Conservation (phyloP, 2,797 vertebrate genomes). For the Heterohyrax brucei region DNA sequence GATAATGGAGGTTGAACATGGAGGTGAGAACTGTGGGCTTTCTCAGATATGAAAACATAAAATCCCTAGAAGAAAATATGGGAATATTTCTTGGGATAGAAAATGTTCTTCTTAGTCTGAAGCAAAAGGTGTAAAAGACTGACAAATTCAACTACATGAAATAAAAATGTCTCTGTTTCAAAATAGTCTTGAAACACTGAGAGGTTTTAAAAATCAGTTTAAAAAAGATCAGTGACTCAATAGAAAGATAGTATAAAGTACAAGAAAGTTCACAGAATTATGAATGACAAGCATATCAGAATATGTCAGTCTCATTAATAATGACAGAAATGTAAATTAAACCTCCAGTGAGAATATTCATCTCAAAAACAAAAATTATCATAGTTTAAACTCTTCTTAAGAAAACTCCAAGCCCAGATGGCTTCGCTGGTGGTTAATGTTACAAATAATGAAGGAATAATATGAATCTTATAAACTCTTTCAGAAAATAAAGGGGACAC, state of each 20-base stretch:
- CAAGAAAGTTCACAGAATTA: background rate
- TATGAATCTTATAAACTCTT: background rate
- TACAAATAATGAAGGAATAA: slow-evolving; percentile 36
- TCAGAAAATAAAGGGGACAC: slow-evolving; percentile 53
- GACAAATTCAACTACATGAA: slow-evolving; percentile 56
- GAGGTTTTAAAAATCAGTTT: slow-evolving; percentile 13
- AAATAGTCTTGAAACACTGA: slow-evolving; percentile 26
- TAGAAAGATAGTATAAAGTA: background rate
- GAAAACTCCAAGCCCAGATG: background rate
- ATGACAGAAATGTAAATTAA: too few relatives aligned
- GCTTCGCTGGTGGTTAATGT: slow-evolving; percentile 4
- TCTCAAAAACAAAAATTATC: slow-evolving; percentile 24
- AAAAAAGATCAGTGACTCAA: slow-evolving; percentile 1
- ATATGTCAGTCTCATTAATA: background rate
- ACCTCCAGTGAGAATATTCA: background rate
- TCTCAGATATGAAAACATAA: slow-evolving; percentile 22
- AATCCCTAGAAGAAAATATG: background rate
- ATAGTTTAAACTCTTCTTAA: slow-evolving; percentile 63
- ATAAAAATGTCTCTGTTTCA: background rate
- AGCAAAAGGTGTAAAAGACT: slow-evolving; percentile 6
- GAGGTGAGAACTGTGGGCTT: background rate
- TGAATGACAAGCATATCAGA: background rate
- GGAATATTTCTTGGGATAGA: slow-evolving; percentile 41
- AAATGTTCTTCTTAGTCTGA: slow-evolving; percentile 45
- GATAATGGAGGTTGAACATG: background rate